These are phyloP conservation scores for Atta texana DNA, from an alignment of 1,140 invertebrate genomes.

Conservation along the genomic window DNA sequence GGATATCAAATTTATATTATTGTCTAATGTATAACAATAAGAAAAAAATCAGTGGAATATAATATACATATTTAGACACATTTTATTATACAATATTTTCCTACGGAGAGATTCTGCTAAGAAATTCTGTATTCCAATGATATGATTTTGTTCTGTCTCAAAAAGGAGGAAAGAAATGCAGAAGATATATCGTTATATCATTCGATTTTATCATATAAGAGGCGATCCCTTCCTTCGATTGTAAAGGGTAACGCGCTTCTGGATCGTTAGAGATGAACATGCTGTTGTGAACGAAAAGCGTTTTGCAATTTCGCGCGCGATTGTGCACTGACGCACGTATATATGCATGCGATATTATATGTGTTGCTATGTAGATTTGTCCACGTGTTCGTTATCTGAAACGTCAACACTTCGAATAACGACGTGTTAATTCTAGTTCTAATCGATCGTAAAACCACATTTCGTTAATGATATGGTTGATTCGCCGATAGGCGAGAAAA, in stretches of 20 bases:
- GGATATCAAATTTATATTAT: too few relatives aligned
- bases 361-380: slow-evolving; percentile 15
- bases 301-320: slow-evolving; percentile 61
- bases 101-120: too few relatives aligned
- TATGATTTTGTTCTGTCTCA: not conserved
- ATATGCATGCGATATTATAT: slow-evolving; percentile 1
- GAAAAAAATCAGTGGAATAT: too few relatives aligned
- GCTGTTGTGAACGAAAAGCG: slow-evolving; percentile 27
- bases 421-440: not conserved
- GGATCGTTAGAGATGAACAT: slow-evolving; percentile 58
- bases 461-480: slow-evolving; percentile 7
- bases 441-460: slow-evolving; percentile 18
- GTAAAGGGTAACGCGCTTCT: slow-evolving; percentile 52
- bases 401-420: slow-evolving; percentile 41
- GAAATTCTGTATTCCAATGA: not conserved
- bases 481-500: not conserved
- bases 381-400: slow-evolving; percentile 50
- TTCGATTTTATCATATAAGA: slow-evolving; percentile 26
- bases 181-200: not conserved
- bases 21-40: too few relatives aligned
- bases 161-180: not conserved
- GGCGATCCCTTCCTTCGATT: not conserved
- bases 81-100: not conserved
- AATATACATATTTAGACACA: not conserved
- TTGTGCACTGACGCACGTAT: slow-evolving; percentile 30